These are phyloP conservation scores for Macrochelys suwanniensis DNA, from an alignment of 2,797 vertebrate genomes.

Conservation along the genomic window DNA sequence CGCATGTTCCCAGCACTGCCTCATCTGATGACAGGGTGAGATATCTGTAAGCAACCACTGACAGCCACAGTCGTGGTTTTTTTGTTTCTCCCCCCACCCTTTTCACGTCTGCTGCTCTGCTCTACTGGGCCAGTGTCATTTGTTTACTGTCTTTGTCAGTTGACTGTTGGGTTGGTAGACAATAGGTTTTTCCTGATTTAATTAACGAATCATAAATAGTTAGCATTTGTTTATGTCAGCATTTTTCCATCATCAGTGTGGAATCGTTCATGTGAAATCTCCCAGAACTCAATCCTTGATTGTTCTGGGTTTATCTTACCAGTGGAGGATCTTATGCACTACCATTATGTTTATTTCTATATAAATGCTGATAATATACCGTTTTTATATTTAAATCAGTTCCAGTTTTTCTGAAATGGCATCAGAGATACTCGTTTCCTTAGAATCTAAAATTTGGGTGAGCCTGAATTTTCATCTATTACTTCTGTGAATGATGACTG, in stretches of 20 bases:
- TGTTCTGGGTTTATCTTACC: not conserved
- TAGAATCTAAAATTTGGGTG: not conserved
- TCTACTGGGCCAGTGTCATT: not conserved
- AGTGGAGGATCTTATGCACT: not conserved
- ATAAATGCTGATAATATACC: fast-evolving
- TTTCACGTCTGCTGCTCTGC: not conserved
- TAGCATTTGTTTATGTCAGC: not conserved
- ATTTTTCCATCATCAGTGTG: not conserved
- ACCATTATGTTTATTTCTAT: not conserved
- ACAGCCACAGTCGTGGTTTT: not conserved
- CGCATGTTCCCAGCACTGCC: constrained; percentile 14
- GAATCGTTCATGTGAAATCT: not conserved
- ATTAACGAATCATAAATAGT: not conserved
- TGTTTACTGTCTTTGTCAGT: not conserved
- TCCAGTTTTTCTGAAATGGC: not conserved
- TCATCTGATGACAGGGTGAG: constrained; percentile 17
- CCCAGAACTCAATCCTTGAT: not conserved
- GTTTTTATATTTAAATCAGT: not conserved
- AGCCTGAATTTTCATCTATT: not conserved
- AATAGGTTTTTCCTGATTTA: not conserved
- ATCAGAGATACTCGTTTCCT: fast-evolving
- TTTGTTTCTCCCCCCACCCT: not conserved
- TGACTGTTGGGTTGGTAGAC: not conserved
- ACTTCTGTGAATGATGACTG: not conserved
- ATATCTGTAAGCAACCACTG: not conserved